A percentile compares a stretch with the other conserved stretches of the same genome.
phyloP scores from a whole-genome alignment of 2,113 vertebrate genomes.

The Dinomys branickii region DNA sequence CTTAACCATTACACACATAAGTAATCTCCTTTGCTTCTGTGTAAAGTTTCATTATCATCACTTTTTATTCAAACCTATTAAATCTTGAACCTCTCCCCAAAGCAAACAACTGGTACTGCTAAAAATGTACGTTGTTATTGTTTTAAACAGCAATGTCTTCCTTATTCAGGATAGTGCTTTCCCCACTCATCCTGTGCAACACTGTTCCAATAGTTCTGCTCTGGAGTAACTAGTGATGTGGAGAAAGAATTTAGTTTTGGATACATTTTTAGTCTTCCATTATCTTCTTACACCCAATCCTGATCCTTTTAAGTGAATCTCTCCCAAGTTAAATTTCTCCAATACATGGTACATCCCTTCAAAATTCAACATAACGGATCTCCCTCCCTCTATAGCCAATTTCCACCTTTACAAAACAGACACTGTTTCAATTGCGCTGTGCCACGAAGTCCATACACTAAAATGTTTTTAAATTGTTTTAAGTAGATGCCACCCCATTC shows the following conservation, averaged over 20 bases:
- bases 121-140: conserved; percentile 17
- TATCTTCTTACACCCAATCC: not conserved
- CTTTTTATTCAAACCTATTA: conserved; percentile 15
- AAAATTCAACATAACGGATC: not conserved
- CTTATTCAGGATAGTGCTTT: not conserved
- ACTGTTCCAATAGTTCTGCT: conserved; percentile 30
- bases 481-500: conserved; percentile 28
- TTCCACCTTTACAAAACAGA: conserved; percentile 27
- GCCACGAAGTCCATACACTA: conserved; percentile 1
- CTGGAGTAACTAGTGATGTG: not conserved
- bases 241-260: not conserved
- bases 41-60: conserved; percentile 14
- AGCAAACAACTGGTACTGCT: not conserved
- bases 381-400: not conserved
- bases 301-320: not conserved
- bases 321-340: conserved; percentile 31
- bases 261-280: not conserved
- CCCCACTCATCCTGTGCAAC: not conserved
- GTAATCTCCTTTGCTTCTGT: not conserved
- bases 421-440: conserved; percentile 20
- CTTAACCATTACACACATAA: not conserved
- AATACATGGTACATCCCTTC: conserved; percentile 13
- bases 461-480: conserved; percentile 9
- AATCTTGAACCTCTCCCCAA: conserved; percentile 15
- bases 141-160: not conserved